Base-by-base conservation (phyloP, 2,888 invertebrate species). In the Anthrax anthrax region DNA sequence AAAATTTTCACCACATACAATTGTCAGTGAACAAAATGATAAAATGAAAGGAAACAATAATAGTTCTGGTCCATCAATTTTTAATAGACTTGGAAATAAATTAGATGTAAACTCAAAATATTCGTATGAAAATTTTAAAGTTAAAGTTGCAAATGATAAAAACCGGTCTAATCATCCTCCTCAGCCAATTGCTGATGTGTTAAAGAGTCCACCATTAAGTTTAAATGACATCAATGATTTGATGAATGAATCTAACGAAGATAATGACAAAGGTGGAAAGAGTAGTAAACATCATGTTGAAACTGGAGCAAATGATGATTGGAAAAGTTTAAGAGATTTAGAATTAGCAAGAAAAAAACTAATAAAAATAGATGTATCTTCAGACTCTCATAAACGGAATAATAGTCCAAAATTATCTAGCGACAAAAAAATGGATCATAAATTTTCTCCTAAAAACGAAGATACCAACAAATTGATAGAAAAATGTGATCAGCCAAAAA, bases 131-230 rank as follows among this genome's bases (percentile, higher is more conserved):
- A 37, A 56, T 45, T 54, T 56, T 17, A 51, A 50, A n/a, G 51
- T 55, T 23, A 48, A 52, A 47, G 50, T 56, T 19, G 45, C 47
- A 19, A 56, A 54, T 38, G 55, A 54, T 27, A 52, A 48, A 23
- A 32, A 46, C 10, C 51, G 49, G 27, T n/a, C 36, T 4, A 48
- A 48, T 12, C 2, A 32, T 16, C 14, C 37, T n/a, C 27, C 46
- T 3, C 34, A 40, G 9, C 42, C 42, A 3, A 38, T 43, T 9
- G 34, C 47, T 18, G 60, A 59, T 23, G 60, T 62, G 3, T 52
- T 62, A 9, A 60, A 58, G 47, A 61, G 58, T 53, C 62, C 62
- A 2, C 62, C 62, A 1, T 53, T 62, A 6, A 55, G 57, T 39
- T 57, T 54, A 12, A 56, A 54, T 39, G 61, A 62, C 51, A 58